A percentile compares a stretch with the other conserved stretches of the same genome.
phyloP scores from a whole-genome alignment of 2,888 invertebrate genomes.

The Eurytoma adleriae region DNA sequence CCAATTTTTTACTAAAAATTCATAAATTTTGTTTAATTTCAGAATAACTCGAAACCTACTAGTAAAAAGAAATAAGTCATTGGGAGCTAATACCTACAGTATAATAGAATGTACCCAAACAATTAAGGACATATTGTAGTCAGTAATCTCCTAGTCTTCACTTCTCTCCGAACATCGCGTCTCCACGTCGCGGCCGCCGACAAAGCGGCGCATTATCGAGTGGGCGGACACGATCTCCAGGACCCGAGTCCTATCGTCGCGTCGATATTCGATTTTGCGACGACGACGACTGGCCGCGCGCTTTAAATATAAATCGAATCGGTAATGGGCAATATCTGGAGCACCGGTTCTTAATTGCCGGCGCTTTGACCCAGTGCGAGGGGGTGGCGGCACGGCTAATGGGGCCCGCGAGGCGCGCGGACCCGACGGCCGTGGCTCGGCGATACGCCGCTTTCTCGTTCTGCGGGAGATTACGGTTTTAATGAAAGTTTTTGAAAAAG shows the following conservation, averaged over 20 bases:
- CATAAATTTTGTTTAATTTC: no score
- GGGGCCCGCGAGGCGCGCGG: not conserved
- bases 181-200: no score
- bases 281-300: not conserved
- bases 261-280: conserved; percentile 28
- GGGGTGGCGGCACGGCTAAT: not conserved
- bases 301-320: conserved; percentile 35
- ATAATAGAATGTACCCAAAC: no score
- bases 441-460: not conserved
- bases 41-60: no score
- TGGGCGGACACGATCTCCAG: no score
- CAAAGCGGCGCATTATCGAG: no score
- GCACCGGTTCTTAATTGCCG: conserved; percentile 33
- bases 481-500: conserved; percentile 37
- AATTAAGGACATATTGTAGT: no score
- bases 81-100: no score
- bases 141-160: no score
- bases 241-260: not conserved
- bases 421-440: not conserved
- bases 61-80: no score
- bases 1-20: no score
- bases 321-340: not conserved
- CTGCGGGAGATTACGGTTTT: conserved; percentile 12
- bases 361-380: conserved; percentile 19
- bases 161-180: no score